Conservation (phyloP, 2,888 invertebrate genomes). For the Dicycla oo region DNA sequence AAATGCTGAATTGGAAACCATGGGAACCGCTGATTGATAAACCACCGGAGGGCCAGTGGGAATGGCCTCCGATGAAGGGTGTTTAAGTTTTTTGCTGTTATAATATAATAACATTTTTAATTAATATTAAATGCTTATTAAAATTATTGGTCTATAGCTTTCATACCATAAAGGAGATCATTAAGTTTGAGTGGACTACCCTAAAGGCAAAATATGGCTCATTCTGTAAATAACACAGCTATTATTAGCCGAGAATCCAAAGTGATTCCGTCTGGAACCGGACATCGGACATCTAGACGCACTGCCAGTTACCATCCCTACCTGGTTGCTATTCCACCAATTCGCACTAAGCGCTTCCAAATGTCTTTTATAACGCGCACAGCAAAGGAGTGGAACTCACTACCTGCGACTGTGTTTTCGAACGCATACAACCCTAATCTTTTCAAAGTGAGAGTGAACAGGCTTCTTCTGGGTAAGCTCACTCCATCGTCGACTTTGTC, state of each 20-base stretch:
- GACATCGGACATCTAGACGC: too few relatives aligned
- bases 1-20: slow-evolving; percentile 97
- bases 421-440: too few relatives aligned
- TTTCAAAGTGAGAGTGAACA: too few relatives aligned
- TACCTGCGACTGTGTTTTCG: too few relatives aligned
- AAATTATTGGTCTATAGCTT: background rate
- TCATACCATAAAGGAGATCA: background rate
- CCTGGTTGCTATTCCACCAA: too few relatives aligned
- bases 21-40: slow-evolving; percentile 96
- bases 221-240: background rate
- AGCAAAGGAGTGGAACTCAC: too few relatives aligned
- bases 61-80: slow-evolving; percentile 95
- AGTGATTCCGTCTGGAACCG: background rate
- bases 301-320: too few relatives aligned
- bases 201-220: background rate
- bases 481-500: too few relatives aligned
- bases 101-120: background rate
- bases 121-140: slow-evolving; percentile 32
- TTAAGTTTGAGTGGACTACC: background rate
- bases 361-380: too few relatives aligned
- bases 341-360: too few relatives aligned
- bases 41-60: slow-evolving; percentile 97
- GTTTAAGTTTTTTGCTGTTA: background rate
- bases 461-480: too few relatives aligned
- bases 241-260: background rate